Evolutionary conservation across 2,797 vertebrate genomes (phyloP), one percentile per base, ranked within the genome.

Genomic region (Thaleichthys pacificus): DNA sequence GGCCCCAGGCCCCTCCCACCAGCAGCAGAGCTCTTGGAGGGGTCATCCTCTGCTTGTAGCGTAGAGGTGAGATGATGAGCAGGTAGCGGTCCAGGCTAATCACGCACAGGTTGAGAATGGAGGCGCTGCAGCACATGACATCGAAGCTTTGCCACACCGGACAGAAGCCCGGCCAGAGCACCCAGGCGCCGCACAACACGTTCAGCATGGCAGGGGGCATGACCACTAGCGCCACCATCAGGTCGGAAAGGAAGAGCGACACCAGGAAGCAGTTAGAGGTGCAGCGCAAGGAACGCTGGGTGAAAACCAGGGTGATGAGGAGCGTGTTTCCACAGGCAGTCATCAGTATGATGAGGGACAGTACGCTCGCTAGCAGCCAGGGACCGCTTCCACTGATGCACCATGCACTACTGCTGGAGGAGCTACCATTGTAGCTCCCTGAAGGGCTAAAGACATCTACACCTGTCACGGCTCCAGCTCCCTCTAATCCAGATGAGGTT

Each of bases 161-260:
- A 85, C 97, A 99, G 81, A 99, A 95, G 69, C 90, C 88, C 0
- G 91, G 92, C 79, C 90, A 93, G 83, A 99, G 88, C 86, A 97
- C 94, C 97, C 97, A 99, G 79, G 90, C 92, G 8, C 97, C 97
- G 0, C 95, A 96, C 62, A 98, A 91, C 73, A 95, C 93, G 3
- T 98, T 97, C 71, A 99, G 92, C 96, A 98, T 96, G 78, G 97
- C 97, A 0, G 97, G 97, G 0, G 97, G 97, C 97, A 98, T 99
- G 71, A 99, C 97, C 90, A 98, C 97, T 86, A 97, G 72, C 1
- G 96, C 97, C 93, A 99, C 97, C 97, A 99, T 95, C 26, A 99
- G 92, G 90, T 98, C 97, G 0, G 97, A 98, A 81, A 97, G 92
- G 91, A 99, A 99, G 72, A 99, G 91, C 0, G 97, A 99, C 84